Base-by-base conservation (phyloP, 1,140 invertebrate genomes). In the Zaprionus ghesquierei region DNA sequence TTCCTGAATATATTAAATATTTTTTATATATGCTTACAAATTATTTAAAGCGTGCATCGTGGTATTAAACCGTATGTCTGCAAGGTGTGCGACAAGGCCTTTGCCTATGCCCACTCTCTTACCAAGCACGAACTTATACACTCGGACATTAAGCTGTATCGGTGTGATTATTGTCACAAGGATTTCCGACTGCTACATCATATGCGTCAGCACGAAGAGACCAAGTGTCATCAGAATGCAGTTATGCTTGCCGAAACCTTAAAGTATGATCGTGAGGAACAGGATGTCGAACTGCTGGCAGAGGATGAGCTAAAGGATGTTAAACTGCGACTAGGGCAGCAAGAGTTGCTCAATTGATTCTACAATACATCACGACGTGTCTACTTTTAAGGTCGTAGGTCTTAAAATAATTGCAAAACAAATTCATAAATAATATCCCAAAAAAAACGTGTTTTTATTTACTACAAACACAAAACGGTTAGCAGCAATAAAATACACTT, bases 271-370 rank as follows among this genome's bases (percentile, higher is more conserved):
- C 60, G 50, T 20, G 75, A 75, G 0, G 71, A 77, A 0, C 75
- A 74, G 44, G 66, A 75, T 22, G 68, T 72, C 8, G 82, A 86
- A 15, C 35, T 86, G 49, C 38, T 65, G 15, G 64, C 49, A 15
- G 75, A 64, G 3, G 75, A 73, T 1, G 78, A 81, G 2, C 2
- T 74, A 6, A 69, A 75, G 27, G 66, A 69, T 41, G 70, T 73
- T 20, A 73, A 68, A 8, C 50, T 68, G 2, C 64, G 70, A 22
- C 4, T 73, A 15, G 18, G 27, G 4, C 56, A 92, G 85, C 93
- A 94, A 94, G 94, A 95, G 15, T 94, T 69, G n/a, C 93, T 94
- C 10, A 94, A 93, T n/a, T 93, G 75, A 56, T 95, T 84, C 13
- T 41, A 20, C 5, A 22, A n/a, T 49, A 49, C 50, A 55, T 31